These are phyloP conservation scores for Limnothrissa miodon DNA, from an alignment of 2,113 vertebrate genomes.

Conservation along the genomic window DNA sequence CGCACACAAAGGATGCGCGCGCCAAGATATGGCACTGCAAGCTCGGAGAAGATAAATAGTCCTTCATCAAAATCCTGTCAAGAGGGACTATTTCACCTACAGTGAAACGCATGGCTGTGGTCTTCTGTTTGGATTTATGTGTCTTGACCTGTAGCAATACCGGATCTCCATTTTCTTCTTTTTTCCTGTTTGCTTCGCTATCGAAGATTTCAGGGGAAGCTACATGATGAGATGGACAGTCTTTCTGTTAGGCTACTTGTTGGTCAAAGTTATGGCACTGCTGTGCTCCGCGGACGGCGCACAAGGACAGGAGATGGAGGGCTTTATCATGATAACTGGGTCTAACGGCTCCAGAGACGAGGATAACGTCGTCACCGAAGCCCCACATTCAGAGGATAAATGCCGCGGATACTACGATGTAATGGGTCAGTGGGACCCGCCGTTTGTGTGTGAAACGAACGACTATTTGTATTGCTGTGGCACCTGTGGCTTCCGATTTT, in stretches of 20 bases:
- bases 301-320: conserved; percentile 83
- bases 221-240: conserved; percentile 77
- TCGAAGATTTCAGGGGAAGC: conserved; percentile 53
- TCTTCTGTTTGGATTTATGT: conserved; percentile 59
- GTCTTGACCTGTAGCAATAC: conserved; percentile 63
- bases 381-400: conserved; percentile 85
- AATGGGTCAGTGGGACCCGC: conserved; percentile 98
- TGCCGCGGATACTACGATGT: conserved; percentile 98
- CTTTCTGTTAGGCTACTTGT: conserved; percentile 86
- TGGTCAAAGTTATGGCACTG: conserved; percentile 87
- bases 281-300: conserved; percentile 91
- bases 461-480: conserved; percentile 97
- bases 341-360: conserved; percentile 85
- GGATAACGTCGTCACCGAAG: conserved; percentile 80
- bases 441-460: conserved; percentile 95
- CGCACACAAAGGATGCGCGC: conserved; percentile 35
- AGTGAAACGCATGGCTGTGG: conserved; percentile 59
- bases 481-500: conserved; percentile 99
- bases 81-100: conserved; percentile 1
- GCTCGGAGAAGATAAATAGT: not conserved
- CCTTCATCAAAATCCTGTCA: not conserved
- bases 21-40: not conserved
- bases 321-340: conserved; percentile 88
- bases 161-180: conserved; percentile 54
- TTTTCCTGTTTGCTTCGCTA: conserved; percentile 54